A percentile compares a stretch with the other conserved stretches of the same genome.
Conservation (phyloP, 2,888 invertebrate genomes). For the Hypomecis punctinalis region DNA sequence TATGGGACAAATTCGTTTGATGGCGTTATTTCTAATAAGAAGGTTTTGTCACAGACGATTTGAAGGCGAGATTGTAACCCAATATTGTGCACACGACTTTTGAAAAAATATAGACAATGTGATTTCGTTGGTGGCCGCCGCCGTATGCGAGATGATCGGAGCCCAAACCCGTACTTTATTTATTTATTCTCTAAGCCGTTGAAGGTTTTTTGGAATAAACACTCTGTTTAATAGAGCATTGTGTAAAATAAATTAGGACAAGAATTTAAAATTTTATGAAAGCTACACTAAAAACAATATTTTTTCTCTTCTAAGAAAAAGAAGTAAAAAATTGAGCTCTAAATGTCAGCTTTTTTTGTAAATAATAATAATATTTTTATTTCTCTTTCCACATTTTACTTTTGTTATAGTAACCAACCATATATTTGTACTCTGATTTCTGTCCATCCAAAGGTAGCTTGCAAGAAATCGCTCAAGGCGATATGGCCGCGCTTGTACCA, state of each 20-base stretch:
- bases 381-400: too few species aligned
- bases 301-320: too few species aligned
- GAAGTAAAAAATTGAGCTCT: too few species aligned
- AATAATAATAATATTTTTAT: too few species aligned
- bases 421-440: too few species aligned
- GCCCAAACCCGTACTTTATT: background rate
- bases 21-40: constrained; percentile 35
- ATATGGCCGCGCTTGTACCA: too few species aligned
- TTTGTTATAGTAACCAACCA: too few species aligned
- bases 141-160: constrained; percentile 15
- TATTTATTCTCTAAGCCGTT: too few species aligned
- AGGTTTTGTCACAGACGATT: constrained; percentile 50
- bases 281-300: background rate
- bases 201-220: constrained; percentile 12
- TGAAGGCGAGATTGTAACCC: constrained; percentile 65
- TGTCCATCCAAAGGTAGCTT: too few species aligned
- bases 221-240: background rate
- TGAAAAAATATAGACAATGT: constrained; percentile 65
- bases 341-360: too few species aligned
- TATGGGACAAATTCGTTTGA: constrained; percentile 40
- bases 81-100: constrained; percentile 73
- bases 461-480: too few species aligned
- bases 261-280: background rate
- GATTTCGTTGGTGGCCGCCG: constrained; percentile 62
- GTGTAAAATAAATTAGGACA: background rate